Percentiles rank a stretch among this genome's conserved stretches.
phyloP scores from a whole-genome alignment of 2,888 invertebrate genomes.

The Nematopogon swammerdamellus region DNA sequence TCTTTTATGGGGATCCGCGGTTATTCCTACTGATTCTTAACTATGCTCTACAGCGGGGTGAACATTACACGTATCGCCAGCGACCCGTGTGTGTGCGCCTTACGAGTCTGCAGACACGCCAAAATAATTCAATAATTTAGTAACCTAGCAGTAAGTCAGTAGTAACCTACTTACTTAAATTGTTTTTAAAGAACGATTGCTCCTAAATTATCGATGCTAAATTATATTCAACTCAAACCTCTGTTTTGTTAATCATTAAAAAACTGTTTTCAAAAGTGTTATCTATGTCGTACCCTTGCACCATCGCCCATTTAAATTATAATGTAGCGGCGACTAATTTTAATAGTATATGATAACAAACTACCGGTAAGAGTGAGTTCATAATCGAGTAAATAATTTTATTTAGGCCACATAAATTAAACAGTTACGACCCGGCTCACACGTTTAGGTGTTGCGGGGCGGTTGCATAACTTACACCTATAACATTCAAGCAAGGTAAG shows the following conservation, averaged over 20 bases:
- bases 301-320: no score
- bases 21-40: constrained; percentile 26
- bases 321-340: background rate
- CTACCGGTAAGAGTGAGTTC: background rate
- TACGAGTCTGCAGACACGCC: no score
- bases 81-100: no score
- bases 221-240: no score
- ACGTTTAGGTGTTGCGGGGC: background rate
- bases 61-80: background rate
- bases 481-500: constrained; percentile 54
- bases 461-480: constrained; percentile 51
- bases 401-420: background rate
- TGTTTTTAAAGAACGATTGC: no score
- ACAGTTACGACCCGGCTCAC: background rate
- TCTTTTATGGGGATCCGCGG: constrained; percentile 58
- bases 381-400: background rate
- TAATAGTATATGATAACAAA: background rate
- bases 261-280: no score
- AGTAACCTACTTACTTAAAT: no score
- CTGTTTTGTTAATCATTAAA: no score
- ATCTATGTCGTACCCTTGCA: no score
- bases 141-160: no score
- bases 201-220: no score
- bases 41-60: background rate
- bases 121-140: no score